Base-by-base conservation (phyloP, 2,797 vertebrate species). In the Epinephelus coioides region DNA sequence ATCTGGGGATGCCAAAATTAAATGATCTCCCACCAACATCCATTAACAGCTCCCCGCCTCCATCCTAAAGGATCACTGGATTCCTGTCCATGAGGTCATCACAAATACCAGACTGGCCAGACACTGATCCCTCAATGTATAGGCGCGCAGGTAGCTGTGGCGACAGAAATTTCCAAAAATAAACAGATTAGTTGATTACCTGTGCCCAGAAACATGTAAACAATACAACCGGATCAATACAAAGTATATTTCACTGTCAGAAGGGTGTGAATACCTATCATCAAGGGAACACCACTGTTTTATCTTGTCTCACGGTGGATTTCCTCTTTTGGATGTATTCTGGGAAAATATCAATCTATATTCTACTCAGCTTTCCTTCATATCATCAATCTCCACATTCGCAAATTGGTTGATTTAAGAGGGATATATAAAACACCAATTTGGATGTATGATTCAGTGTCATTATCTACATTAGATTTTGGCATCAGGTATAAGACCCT, bases 171-270 rank as follows among this genome's bases (percentile, higher is more conserved):
- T 76, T 86, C 85, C 87, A 61, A 90, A 92, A 89, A 90, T 88
- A 93, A 94, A 89, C 75, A 81, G 79, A 92, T 95, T 91, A 94
- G 86, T 85, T 89, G 80, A 94, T 92, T 89, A 90, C 78, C 86
- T 89, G 66, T 95, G 91, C 92, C 91, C 89, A 90, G 92, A 93
- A 94, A 94, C 93, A 92, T 92, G 92, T 93, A 94, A 95, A 92
- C 91, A 94, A 94, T 94, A 92, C 94, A 94, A 83, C 59, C 25
- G 12, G 85, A 93, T 96, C 95, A 89, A 96, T 96, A 81, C 92
- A 94, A 96, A 96, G 78, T 76, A 83, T 84, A 86, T 96, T 94
- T 90, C 73, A 78, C 89, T 60, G 74, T 93, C 85, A 92, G 89
- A 81, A 61, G 84, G 82, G 87, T 79, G 83, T 78, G 87, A 94